Conservation (phyloP, 2,113 vertebrate species). For the Sinocyclocheilus anshuiensis region DNA sequence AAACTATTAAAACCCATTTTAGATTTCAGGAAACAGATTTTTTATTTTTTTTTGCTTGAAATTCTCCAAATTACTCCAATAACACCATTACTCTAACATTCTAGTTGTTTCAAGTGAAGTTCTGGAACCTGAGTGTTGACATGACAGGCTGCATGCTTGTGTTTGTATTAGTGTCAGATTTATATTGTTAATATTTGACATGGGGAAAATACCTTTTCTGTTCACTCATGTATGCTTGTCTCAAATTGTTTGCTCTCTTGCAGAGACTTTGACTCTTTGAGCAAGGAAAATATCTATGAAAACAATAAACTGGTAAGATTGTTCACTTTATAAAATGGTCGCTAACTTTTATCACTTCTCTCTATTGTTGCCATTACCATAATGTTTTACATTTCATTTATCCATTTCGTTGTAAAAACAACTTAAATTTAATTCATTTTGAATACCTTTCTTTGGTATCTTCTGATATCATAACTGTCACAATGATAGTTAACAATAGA, state of each 20-base stretch:
- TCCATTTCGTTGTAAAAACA: not conserved
- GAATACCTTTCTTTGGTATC: not conserved
- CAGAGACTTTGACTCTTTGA: constrained; percentile 87
- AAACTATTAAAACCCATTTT: not conserved
- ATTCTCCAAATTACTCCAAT: not conserved
- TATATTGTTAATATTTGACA: not conserved
- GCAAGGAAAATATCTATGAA: constrained; percentile 89
- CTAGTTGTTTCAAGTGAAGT: not conserved
- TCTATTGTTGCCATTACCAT: not conserved
- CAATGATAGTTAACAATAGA: not conserved
- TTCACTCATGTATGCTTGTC: constrained; percentile 14
- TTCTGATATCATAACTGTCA: not conserved
- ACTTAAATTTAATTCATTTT: not conserved
- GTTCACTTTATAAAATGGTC: not conserved
- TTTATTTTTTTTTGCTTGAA: not conserved
- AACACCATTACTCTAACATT: not conserved
- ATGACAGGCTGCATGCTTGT: not conserved
- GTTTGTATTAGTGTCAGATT: not conserved
- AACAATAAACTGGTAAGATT: constrained; percentile 95
- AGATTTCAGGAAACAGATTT: not conserved
- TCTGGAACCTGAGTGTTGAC: not conserved
- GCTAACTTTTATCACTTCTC: not conserved
- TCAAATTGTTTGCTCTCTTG: constrained; percentile 37
- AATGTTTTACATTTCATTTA: not conserved
- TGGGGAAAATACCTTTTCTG: not conserved